Percentiles rank a stretch among this genome's conserved stretches.
phyloP scores from a whole-genome alignment of 1,140 invertebrate species.

The Bombus superbus region DNA sequence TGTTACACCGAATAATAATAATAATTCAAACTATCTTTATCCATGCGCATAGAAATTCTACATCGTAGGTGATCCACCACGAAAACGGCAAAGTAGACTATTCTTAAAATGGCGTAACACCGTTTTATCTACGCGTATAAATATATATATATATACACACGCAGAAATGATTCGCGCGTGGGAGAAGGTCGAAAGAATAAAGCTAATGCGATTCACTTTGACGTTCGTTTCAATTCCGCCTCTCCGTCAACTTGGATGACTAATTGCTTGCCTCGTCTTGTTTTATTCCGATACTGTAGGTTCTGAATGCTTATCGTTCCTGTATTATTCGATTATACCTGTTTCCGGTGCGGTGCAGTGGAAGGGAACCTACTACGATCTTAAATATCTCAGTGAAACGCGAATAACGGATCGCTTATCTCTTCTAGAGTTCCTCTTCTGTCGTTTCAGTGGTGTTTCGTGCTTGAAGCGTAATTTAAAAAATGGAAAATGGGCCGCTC shows the following conservation, averaged over 20 bases:
- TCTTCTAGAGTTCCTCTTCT: background rate
- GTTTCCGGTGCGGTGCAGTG: background rate
- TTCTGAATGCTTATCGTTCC: background rate
- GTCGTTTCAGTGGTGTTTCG: no score
- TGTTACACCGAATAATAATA: background rate
- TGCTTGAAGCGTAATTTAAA: background rate
- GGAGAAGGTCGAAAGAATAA: constrained; percentile 41
- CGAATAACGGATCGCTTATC: background rate
- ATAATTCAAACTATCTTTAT: background rate
- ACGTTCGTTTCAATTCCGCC: constrained; percentile 12
- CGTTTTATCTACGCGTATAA: background rate
- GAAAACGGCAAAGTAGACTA: background rate
- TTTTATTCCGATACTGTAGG: background rate
- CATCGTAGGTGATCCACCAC: background rate
- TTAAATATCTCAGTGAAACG: background rate
- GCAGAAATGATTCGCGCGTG: background rate
- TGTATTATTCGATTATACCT: background rate
- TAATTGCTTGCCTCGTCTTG: background rate
- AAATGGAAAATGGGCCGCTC: background rate
- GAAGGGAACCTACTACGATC: background rate
- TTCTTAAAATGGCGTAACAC: background rate
- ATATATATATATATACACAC: no score
- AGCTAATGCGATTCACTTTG: constrained; percentile 44
- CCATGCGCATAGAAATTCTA: no score
- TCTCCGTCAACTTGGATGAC: constrained; percentile 16